These are phyloP conservation scores for Arctia plantaginis DNA, from an alignment of 2,888 invertebrate species.

Conservation along the genomic window DNA sequence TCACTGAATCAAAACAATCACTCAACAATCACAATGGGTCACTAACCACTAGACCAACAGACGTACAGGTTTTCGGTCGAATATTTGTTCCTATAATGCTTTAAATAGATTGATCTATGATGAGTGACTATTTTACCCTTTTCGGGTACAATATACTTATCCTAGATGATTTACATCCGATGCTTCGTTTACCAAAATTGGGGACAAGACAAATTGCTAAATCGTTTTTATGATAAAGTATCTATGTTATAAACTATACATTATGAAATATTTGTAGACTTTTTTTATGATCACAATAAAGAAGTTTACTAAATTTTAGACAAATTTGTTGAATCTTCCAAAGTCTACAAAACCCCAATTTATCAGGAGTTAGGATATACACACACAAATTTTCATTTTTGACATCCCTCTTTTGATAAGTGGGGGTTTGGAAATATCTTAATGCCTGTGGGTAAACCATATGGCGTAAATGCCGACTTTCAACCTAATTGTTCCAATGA, in stretches of 20 bases:
- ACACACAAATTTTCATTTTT: not conserved
- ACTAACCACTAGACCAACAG: no score
- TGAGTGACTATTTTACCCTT: conserved; percentile 43
- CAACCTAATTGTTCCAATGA: no score
- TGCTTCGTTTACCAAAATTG: conserved; percentile 49
- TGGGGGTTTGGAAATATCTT: no score
- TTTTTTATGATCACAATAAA: not conserved
- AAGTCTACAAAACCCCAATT: not conserved
- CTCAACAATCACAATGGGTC: no score
- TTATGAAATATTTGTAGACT: not conserved
- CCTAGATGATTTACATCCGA: conserved; percentile 68
- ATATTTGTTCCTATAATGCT: conserved; percentile 46
- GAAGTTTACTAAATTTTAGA: not conserved
- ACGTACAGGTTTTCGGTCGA: conserved; percentile 37
- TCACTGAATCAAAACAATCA: no score
- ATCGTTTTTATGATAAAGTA: conserved; percentile 40
- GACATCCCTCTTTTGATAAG: no score
- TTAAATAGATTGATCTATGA: conserved; percentile 60
- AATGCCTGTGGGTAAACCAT: no score
- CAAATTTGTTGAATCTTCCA: not conserved
- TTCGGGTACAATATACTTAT: conserved; percentile 51
- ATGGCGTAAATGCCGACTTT: no score
- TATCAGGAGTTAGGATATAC: not conserved
- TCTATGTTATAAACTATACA: not conserved
- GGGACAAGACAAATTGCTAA: conserved; percentile 38